phyloP scores from a whole-genome alignment of 2,113 vertebrate species.

The Eonycteris spelaea region DNA sequence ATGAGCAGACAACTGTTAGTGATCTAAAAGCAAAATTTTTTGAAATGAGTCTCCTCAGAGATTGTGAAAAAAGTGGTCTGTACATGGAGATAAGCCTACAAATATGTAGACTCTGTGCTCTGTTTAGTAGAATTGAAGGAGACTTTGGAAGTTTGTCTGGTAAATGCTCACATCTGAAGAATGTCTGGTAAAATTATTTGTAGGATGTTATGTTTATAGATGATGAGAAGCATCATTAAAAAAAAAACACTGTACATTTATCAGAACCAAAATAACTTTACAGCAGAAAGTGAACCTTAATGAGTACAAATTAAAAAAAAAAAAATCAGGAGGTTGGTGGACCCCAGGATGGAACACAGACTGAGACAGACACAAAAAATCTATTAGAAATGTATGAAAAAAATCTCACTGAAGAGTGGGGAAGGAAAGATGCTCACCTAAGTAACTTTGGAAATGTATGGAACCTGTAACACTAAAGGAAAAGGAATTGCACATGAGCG shows the following conservation, averaged over 20 bases:
- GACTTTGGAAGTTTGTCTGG: not conserved
- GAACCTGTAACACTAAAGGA: not conserved
- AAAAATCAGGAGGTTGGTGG: not conserved
- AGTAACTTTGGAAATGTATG: not conserved
- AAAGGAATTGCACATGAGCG: not conserved
- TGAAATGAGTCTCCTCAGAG: constrained; percentile 52
- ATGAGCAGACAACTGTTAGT: constrained; percentile 66
- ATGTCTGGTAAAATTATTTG: constrained; percentile 5
- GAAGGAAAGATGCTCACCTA: not conserved
- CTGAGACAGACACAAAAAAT: not conserved
- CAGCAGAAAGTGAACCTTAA: not conserved
- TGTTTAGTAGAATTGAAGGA: constrained; percentile 25
- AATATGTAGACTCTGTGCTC: not conserved
- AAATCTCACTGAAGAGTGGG: not conserved
- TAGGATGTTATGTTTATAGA: not conserved
- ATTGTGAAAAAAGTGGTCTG: constrained; percentile 28
- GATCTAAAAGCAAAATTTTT: constrained; percentile 61
- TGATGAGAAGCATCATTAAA: not conserved
- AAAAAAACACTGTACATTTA: not conserved
- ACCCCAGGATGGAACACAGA: not conserved
- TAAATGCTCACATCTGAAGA: not conserved
- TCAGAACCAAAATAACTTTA: not conserved
- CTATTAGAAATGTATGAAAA: constrained; percentile 11
- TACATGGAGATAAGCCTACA: constrained; percentile 14
- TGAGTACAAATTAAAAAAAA: not conserved